Conservation (phyloP, 2,888 invertebrate species). For the Nomada flava region DNA sequence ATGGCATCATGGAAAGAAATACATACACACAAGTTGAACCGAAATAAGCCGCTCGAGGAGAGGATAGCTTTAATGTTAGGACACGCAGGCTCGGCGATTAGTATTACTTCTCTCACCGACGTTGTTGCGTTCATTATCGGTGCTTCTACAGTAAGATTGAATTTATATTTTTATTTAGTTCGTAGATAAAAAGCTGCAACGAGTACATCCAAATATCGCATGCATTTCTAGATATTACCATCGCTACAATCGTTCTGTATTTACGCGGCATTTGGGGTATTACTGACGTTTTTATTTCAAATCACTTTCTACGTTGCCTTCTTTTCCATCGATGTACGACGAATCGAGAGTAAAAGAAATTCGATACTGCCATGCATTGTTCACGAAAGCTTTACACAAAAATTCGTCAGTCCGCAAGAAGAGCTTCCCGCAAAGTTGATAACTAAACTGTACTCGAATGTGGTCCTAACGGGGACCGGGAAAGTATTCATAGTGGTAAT, state of each 20-base stretch:
- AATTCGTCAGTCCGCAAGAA: slow-evolving; percentile 86
- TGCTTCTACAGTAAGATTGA: slow-evolving; percentile 88
- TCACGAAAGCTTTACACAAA: slow-evolving; percentile 86
- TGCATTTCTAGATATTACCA: slow-evolving; percentile 88
- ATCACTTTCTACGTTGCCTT: slow-evolving; percentile 93
- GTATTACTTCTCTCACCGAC: slow-evolving; percentile 93
- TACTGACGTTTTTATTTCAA: slow-evolving; percentile 90
- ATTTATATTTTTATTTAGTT: background rate
- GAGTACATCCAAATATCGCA: slow-evolving; percentile 6
- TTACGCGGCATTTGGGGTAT: slow-evolving; percentile 91
- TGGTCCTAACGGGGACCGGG: slow-evolving; percentile 88
- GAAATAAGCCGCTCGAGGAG: slow-evolving; percentile 86
- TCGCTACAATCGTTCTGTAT: slow-evolving; percentile 93
- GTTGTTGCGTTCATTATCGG: slow-evolving; percentile 92
- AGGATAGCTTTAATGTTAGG: slow-evolving; percentile 89
- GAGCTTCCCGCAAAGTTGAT: slow-evolving; percentile 86
- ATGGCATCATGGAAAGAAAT: slow-evolving; percentile 91
- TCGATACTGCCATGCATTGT: slow-evolving; percentile 88
- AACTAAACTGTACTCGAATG: slow-evolving; percentile 87
- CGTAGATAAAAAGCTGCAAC: background rate
- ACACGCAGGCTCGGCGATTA: slow-evolving; percentile 93
- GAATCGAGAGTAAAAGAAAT: slow-evolving; percentile 88
- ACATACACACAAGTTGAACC: slow-evolving; percentile 85
- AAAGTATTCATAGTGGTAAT: slow-evolving; percentile 88
- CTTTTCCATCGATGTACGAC: slow-evolving; percentile 89